Percentiles rank a stretch among this genome's conserved stretches.
phyloP scores from a whole-genome alignment of 2,113 vertebrate species.

The Ptilorrhoa leucosticta region DNA sequence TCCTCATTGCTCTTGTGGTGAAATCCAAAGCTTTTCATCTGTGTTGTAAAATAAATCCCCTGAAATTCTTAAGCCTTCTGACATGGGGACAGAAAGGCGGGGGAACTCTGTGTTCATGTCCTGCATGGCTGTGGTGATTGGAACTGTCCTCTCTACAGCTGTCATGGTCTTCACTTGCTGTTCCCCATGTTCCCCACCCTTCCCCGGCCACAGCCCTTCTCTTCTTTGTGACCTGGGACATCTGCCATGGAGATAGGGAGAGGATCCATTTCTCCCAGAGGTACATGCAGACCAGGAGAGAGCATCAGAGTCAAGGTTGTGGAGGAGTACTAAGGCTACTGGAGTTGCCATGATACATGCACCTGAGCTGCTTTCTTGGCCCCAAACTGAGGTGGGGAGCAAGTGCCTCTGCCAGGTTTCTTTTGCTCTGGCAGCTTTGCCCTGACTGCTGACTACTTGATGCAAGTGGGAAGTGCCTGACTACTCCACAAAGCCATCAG shows the following conservation, averaged over 20 bases:
- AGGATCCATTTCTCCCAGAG: not conserved
- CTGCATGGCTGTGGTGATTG: not conserved
- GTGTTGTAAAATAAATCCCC: not conserved
- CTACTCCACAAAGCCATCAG: not conserved
- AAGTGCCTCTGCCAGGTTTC: not conserved
- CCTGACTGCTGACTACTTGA: not conserved
- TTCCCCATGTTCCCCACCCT: not conserved
- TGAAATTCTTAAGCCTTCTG: slow-evolving; percentile 7
- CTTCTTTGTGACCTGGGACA: not conserved
- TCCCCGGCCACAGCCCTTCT: not conserved
- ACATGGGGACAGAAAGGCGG: not conserved
- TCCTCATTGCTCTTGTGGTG: not conserved
- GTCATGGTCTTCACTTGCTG: not conserved
- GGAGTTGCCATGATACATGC: not conserved
- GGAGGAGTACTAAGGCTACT: not conserved
- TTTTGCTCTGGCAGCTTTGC: not conserved
- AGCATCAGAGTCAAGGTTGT: not conserved
- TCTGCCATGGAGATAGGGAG: not conserved
- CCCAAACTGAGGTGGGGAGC: not conserved
- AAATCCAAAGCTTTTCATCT: not conserved
- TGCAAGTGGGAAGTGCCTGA: not conserved
- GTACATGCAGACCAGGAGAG: fast-evolving
- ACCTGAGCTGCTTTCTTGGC: not conserved
- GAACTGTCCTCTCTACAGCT: not conserved
- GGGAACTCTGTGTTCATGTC: not conserved